Evolutionary conservation across 2,113 vertebrate genomes (phyloP).

Genomic region (Pangasianodon gigas): DNA sequence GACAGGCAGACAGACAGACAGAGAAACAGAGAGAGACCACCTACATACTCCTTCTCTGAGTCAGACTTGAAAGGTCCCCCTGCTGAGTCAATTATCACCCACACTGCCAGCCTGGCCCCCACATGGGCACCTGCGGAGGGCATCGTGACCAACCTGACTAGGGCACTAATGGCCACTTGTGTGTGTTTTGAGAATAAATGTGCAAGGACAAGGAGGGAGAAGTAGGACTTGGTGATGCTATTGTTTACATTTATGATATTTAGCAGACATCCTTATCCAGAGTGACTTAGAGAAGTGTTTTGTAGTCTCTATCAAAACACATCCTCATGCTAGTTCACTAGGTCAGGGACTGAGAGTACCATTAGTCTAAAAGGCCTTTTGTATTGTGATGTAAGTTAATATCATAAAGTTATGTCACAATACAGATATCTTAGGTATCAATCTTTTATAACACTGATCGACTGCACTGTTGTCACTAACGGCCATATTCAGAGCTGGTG

Average conservation of each 20-base stretch:
- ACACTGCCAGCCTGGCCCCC: conserved; percentile 22
- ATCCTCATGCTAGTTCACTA: neutral
- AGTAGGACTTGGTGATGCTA: neutral
- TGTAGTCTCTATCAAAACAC: neutral
- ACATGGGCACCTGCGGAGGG: conserved; percentile 40
- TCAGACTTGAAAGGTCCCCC: conserved; percentile 31
- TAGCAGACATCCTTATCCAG: neutral
- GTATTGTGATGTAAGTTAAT: neutral
- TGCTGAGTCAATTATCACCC: conserved; percentile 49
- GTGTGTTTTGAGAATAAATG: conserved; percentile 9
- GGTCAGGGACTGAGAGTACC: neutral
- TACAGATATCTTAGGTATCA: neutral
- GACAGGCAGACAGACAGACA: neutral
- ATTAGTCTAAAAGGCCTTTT: neutral
- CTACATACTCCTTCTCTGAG: conserved; percentile 29
- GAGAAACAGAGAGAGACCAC: conserved; percentile 21
- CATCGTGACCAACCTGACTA: conserved; percentile 11
- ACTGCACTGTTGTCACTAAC: neutral
- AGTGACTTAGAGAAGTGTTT: neutral
- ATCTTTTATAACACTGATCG: neutral
- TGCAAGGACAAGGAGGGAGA: neutral
- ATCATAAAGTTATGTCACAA: neutral
- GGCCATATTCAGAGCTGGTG: neutral
- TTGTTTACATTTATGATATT: neutral
- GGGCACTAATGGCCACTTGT: neutral